These are phyloP conservation scores for Podargus strigoides DNA, from an alignment of 2,797 vertebrate species.

Conservation along the genomic window DNA sequence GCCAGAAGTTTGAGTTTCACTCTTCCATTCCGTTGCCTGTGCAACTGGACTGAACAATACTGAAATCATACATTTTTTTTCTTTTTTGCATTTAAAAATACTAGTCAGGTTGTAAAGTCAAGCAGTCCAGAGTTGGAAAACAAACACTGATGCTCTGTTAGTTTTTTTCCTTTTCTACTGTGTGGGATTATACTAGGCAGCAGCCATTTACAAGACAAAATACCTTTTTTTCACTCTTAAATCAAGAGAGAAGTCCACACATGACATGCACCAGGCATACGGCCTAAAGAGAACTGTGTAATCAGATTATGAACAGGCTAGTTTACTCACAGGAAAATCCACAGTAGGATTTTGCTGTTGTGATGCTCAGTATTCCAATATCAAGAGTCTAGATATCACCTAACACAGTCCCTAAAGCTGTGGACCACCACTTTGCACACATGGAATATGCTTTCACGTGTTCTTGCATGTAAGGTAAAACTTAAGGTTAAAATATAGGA, in stretches of 20 bases:
- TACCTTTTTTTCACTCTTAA: background rate
- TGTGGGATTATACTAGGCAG: background rate
- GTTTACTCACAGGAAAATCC: background rate
- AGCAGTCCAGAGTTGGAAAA: background rate
- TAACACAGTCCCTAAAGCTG: background rate
- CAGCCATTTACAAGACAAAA: background rate
- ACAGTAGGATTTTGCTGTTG: background rate
- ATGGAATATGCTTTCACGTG: background rate
- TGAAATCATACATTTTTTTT: background rate
- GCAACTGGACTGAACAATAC: background rate
- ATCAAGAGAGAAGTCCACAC: background rate
- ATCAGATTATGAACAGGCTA: background rate
- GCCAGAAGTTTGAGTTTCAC: background rate
- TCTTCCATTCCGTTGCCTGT: background rate
- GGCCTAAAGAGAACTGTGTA: background rate
- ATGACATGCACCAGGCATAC: fast-evolving
- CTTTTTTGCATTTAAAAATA: background rate
- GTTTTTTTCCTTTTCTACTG: background rate
- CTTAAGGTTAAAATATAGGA: background rate
- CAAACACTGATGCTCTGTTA: background rate
- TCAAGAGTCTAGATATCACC: background rate
- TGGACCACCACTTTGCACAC: background rate
- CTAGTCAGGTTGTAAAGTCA: background rate
- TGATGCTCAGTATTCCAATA: background rate
- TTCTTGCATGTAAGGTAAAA: background rate